phyloP scores from a whole-genome alignment of 2,113 vertebrate species.

The Bostrychus sinensis region DNA sequence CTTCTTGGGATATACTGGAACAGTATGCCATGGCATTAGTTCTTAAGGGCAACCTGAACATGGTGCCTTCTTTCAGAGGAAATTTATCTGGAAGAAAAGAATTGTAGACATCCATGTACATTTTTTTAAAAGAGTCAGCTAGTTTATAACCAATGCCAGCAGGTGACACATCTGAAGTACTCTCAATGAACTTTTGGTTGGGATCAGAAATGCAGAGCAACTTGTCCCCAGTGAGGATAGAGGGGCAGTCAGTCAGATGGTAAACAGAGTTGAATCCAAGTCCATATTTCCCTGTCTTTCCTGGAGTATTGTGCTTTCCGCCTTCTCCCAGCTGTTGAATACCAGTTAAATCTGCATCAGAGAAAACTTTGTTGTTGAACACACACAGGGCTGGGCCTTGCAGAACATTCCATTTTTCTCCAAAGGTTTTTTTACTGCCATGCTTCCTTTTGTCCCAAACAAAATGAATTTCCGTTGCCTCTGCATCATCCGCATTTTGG shows the following conservation, averaged over 20 bases:
- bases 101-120: conserved; percentile 80
- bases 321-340: conserved; percentile 85
- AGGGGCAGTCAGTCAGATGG: conserved; percentile 86
- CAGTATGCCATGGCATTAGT: conserved; percentile 59
- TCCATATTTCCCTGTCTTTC: conserved; percentile 85
- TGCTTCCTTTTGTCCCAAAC: conserved; percentile 81
- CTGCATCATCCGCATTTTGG: conserved; percentile 86
- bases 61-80: conserved; percentile 77
- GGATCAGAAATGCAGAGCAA: conserved; percentile 84
- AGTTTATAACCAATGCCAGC: conserved; percentile 79
- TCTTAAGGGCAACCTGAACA: conserved; percentile 84
- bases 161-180: conserved; percentile 45
- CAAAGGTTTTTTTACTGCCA: conserved; percentile 64
- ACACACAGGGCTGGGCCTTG: conserved; percentile 79
- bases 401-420: conserved; percentile 72
- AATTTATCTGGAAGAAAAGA: conserved; percentile 83
- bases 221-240: conserved; percentile 83
- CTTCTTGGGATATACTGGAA: conserved; percentile 75
- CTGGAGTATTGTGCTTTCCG: conserved; percentile 75
- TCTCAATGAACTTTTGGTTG: conserved; percentile 73
- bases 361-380: conserved; percentile 68
- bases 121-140: conserved; percentile 68
- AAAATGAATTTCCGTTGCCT: conserved; percentile 80
- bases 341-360: conserved; percentile 78
- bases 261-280: conserved; percentile 87